Evolutionary conservation across 2,888 invertebrate genomes (phyloP).

Genomic region (Coenonympha arcania): DNA sequence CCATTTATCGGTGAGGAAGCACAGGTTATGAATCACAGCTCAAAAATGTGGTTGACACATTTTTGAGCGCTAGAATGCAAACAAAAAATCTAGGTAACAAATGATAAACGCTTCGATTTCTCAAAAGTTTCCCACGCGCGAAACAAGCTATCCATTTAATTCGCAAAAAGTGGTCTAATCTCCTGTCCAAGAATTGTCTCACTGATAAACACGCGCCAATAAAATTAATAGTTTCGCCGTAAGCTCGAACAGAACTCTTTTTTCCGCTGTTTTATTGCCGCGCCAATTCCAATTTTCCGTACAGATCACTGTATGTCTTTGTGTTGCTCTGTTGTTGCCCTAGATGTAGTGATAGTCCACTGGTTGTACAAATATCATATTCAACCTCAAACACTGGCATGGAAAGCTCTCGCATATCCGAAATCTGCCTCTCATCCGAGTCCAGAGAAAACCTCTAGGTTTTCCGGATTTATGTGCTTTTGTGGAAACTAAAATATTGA

Average conservation of each 20-base stretch:
- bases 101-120: neutral
- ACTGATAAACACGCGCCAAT: neutral
- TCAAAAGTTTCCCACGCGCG: conserved; percentile 2
- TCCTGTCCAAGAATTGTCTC: conserved; percentile 1
- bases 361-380: too few species aligned
- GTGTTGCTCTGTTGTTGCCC: neutral
- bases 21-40: too few species aligned
- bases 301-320: conserved; percentile 15
- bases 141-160: conserved; percentile 4
- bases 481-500: too few species aligned
- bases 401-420: too few species aligned
- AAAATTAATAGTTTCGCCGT: conserved; percentile 12
- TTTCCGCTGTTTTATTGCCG: conserved; percentile 3
- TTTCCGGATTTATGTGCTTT: too few species aligned
- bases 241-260: neutral
- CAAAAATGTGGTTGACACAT: too few species aligned
- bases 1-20: too few species aligned
- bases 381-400: too few species aligned
- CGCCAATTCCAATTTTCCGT: conserved; percentile 7
- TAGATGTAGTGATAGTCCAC: too few species aligned
- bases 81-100: neutral
- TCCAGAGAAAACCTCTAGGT: too few species aligned
- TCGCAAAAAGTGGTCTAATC: conserved; percentile 2
- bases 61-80: neutral
- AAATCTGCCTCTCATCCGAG: too few species aligned